Evolutionary conservation across 2,113 vertebrate species (phyloP), one percentile per base, ranked within the genome.

Genomic region (Amphiprion ocellaris): DNA sequence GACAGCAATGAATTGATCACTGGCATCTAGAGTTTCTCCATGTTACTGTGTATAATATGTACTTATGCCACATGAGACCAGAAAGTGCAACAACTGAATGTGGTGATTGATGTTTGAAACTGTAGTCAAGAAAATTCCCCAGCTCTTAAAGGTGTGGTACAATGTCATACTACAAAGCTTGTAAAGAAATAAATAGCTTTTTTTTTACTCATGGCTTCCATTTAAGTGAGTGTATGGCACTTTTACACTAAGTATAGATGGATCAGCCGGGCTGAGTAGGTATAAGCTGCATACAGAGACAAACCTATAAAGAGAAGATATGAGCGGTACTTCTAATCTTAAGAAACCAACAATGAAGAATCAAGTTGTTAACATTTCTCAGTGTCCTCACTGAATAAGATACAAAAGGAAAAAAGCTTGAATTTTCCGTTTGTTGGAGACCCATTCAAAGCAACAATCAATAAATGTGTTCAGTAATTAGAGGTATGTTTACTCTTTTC

Each of bases 1-100:
- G 11, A 66, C 28, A 68, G 49, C 66, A 17, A 69, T 39, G 58
- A n/a, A 71, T 80, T 69, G 76, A 89, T 87, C 47, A 67, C 7
- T 16, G 14, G 58, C 59, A 72, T 70, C 19, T 30, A 30, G 54
- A 56, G 47, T 79, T 73, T 76, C 55, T 54, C 19, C 11, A 10
- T 66, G 7, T 39, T 21, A 21, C 23, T 66, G 30, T 46, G 23
- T 37, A 28, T 39, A 62, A 44, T 56, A 12, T 53, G 2, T 11
- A 41, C 30, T 1, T 15, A 61, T n/a, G 55, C 58, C 4, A 67
- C 39, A 37, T 11, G 16, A 24, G 21, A 26, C 23, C 26, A 9
- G 30, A 24, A 60, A 28, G 49, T 37, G 21, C 23, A 9, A 12
- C 28, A 65, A 41, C n/a, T 26, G 23, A 9, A 39, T 44, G 47